Percentiles rank a stretch among this genome's conserved stretches.
Conservation (phyloP, 2,888 invertebrate genomes). For the Sepiola atlantica region DNA sequence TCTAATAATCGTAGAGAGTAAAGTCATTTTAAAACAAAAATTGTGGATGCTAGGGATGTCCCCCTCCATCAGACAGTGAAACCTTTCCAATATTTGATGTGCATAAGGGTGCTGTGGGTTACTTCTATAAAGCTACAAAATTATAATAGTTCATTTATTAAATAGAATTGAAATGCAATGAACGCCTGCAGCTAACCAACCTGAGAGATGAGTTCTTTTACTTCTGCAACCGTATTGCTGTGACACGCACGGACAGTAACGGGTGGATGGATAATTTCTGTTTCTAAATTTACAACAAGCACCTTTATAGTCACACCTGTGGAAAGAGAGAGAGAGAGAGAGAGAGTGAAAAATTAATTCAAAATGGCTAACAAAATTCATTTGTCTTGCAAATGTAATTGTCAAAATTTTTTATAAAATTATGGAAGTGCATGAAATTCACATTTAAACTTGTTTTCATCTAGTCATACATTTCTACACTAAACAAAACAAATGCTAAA, state of each 20-base stretch:
- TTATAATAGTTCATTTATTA: too few relatives aligned
- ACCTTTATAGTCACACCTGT: conserved; percentile 79
- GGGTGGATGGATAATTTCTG: conserved; percentile 80
- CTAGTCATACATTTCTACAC: neutral
- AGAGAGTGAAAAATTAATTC: neutral
- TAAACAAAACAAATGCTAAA: neutral
- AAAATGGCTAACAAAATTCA: neutral
- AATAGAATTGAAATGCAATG: neutral
- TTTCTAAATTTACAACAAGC: conserved; percentile 79
- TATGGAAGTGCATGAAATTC: neutral
- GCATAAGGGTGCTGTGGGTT: too few relatives aligned
- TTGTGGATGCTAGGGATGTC: too few relatives aligned
- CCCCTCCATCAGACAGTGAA: too few relatives aligned
- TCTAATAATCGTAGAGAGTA: too few relatives aligned
- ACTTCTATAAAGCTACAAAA: too few relatives aligned
- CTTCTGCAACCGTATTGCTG: conserved; percentile 78
- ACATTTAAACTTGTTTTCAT: neutral
- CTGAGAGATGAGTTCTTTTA: conserved; percentile 78
- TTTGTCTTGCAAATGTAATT: neutral
- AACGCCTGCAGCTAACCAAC: conserved; percentile 53
- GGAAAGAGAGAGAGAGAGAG: conserved; percentile 40
- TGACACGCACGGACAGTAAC: conserved; percentile 79
- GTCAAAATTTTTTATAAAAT: neutral
- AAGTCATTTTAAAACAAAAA: too few relatives aligned
- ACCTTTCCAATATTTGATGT: too few relatives aligned